Conservation (phyloP, 2,797 vertebrate species). For the Chanos chanos region DNA sequence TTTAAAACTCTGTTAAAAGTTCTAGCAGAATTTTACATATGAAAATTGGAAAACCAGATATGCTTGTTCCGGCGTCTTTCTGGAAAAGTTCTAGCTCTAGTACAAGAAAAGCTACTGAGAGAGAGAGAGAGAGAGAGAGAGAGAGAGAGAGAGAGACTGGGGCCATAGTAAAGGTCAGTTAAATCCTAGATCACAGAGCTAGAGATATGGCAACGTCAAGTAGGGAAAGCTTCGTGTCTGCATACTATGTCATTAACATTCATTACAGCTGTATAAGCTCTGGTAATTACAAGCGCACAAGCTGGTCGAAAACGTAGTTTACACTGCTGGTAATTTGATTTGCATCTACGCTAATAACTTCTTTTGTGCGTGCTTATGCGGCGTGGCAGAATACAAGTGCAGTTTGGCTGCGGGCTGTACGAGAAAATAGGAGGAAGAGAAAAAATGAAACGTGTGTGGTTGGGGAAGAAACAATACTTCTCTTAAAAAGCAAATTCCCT, state of each 20-base stretch:
- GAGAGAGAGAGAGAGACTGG: background rate
- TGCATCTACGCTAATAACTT: slow-evolving; percentile 85
- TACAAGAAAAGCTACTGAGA: background rate
- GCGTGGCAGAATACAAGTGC: slow-evolving; percentile 82
- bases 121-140: background rate
- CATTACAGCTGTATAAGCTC: slow-evolving; percentile 77
- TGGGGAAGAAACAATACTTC: too few species aligned
- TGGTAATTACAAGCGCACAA: slow-evolving; percentile 80
- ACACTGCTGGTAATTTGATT: slow-evolving; percentile 83
- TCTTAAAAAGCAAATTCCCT: slow-evolving; percentile 70
- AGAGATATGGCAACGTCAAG: slow-evolving; percentile 64
- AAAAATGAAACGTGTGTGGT: slow-evolving; percentile 40
- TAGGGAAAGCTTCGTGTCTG: slow-evolving; percentile 13
- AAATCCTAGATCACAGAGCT: slow-evolving; percentile 62
- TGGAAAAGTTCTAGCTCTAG: background rate
- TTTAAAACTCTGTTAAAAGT: background rate
- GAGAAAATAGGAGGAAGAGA: slow-evolving; percentile 43
- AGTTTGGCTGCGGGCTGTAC: slow-evolving; percentile 75
- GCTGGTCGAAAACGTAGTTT: slow-evolving; percentile 78
- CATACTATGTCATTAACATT: slow-evolving; percentile 78
- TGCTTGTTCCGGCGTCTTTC: too few species aligned
- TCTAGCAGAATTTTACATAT: background rate
- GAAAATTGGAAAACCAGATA: too few species aligned
- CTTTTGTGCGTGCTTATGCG: slow-evolving; percentile 83
- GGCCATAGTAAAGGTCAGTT: slow-evolving; percentile 66